Percentiles rank a stretch among this genome's conserved stretches.
phyloP scores from a whole-genome alignment of 2,888 invertebrate genomes.

The Aphelenchoides bicaudatus region DNA sequence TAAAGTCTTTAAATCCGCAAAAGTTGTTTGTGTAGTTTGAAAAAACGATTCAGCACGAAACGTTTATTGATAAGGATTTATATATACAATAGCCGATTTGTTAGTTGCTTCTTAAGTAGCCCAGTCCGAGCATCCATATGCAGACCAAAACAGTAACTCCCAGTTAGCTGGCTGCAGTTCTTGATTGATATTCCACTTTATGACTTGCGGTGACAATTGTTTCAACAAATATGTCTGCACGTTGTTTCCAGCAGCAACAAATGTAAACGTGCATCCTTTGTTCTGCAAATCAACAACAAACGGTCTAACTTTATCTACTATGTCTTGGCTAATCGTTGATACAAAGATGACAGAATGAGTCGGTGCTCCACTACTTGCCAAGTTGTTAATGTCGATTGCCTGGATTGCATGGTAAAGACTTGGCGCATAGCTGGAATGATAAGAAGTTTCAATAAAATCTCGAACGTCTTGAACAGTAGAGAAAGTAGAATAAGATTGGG shows the following conservation, averaged over 20 bases:
- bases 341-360: conserved; percentile 2
- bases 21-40: no score
- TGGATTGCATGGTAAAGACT: neutral
- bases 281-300: no score
- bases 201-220: conserved; percentile 7
- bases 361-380: neutral
- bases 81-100: no score
- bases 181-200: conserved; percentile 9
- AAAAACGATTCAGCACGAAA: no score
- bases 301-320: no score
- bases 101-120: no score
- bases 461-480: neutral
- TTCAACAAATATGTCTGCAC: neutral
- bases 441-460: neutral
- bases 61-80: no score
- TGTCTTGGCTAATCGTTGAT: no score
- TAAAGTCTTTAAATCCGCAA: no score
- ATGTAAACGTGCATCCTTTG: conserved; percentile 11
- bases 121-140: conserved; percentile 14
- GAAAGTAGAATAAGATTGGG: conserved; percentile 3
- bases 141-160: conserved; percentile 11
- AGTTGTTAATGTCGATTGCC: neutral
- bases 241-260: conserved; percentile 5
- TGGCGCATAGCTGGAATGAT: neutral
- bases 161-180: conserved; percentile 1